phyloP scores from a whole-genome alignment of 2,113 vertebrate genomes.

The Etheostoma spectabile region DNA sequence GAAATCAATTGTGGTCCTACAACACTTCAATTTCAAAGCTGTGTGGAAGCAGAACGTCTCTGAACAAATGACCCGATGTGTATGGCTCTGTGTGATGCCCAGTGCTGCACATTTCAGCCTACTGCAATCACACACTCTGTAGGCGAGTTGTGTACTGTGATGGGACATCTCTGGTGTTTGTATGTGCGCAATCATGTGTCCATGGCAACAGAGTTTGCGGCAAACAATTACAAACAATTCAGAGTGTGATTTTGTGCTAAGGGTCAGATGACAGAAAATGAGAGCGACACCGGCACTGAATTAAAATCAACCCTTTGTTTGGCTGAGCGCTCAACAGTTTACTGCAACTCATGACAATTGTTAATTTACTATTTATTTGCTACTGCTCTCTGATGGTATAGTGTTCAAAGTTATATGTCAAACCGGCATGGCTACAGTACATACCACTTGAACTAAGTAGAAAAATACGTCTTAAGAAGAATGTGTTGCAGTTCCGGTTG shows the following conservation, averaged over 20 bases:
- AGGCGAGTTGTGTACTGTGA: conserved; percentile 6
- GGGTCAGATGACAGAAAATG: conserved; percentile 16
- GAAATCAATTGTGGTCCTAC: neutral
- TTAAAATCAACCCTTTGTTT: conserved; percentile 35
- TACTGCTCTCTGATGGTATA: neutral
- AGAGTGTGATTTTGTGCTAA: neutral
- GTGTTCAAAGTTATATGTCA: neutral
- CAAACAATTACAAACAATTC: conserved; percentile 22
- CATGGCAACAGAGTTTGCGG: conserved; percentile 37
- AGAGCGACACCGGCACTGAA: neutral
- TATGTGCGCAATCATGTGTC: conserved; percentile 31
- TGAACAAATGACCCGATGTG: neutral
- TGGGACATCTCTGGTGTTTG: neutral
- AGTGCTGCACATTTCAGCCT: neutral
- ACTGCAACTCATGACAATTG: neutral
- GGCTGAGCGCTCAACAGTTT: neutral
- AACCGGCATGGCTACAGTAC: neutral
- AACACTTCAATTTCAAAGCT: neutral
- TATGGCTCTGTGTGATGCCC: neutral
- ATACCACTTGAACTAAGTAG: neutral
- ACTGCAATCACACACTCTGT: conserved; percentile 38
- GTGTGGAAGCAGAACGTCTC: neutral
- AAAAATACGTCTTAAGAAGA: neutral
- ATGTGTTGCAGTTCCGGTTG: neutral
- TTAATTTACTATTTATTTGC: neutral